Evolutionary conservation across 1,140 invertebrate genomes (phyloP), one percentile per base, ranked within the genome.

Genomic region (Aporrectodea caliginosa): DNA sequence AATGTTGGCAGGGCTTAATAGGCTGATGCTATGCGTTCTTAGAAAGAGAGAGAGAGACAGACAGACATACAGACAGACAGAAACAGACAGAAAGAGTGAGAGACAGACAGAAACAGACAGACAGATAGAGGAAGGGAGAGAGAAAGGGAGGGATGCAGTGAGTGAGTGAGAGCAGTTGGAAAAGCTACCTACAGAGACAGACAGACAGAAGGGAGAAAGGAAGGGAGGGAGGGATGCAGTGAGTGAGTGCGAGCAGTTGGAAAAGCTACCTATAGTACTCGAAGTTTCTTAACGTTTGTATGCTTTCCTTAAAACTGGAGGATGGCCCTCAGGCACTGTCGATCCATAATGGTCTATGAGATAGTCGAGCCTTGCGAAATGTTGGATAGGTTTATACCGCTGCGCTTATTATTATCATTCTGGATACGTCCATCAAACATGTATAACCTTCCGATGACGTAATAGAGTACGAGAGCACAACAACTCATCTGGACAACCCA

Each of bases 101-200:
- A 58, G 43, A 58, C 43, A 58, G 43, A 58, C 43, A 58, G 43
- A n/a, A n/a, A 58, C 43, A 58, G 43, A 58, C 43, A 58, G 43
- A 58, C 43, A 58, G 43, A 58, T 22, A 58, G 43, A 58, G 6
- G 22, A 22, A 58, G 6, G 22, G 6, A 58, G 6, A 58, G 43
- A 58, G 6, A 58, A 22, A 58, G 6, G 22, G 43, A 58, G 6
- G 22, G 43, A 58, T 6, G n/a, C n/a, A n/a, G n/a, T n/a, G 43
- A 58, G 6, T 12, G 43, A 58, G 6, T 12, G 6, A 58, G 6
- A 58, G 43, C 6, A 6, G 22, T 6, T 12, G 6, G 22, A 22
- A 58, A 6, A 58, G 43, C 6, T 6, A 58, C 43, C 6, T 58
- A 58, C 22, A 58, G 6, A 58, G 43, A 58, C 43, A 58, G 43